Base-by-base conservation (phyloP, 2,797 vertebrate species). In the Miichthys miiuy region DNA sequence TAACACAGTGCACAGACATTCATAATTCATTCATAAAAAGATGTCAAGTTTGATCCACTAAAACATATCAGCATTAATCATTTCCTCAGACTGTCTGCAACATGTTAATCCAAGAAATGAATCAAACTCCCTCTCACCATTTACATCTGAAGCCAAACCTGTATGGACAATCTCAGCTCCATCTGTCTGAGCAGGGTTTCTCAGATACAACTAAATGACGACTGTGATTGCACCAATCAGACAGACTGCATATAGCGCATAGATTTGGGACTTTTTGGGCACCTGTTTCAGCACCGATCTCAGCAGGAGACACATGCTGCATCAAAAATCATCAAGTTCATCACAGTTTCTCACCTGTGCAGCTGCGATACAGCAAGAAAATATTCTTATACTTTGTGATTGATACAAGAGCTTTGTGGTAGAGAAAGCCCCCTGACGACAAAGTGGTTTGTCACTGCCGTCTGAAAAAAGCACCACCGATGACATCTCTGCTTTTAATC, bases 401-500 rank as follows among this genome's bases (percentile, higher is more conserved):
- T 66, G 68, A 21, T 42, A 13, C 64, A 66, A 51, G 21, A 65
- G 34, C 6, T 21, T 41, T 34, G 11, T 3, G 16, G 41, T 42
- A 14, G 17, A 38, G 7, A 50, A 17, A 17, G 11, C 21, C 44
- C n/a, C n/a, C 41, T 2, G 21, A 68, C 17, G 73, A 75, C 23
- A 27, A 52, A 52, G 20, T 21, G 18, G 44, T 41, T 79, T 50
- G 42, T 60, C 41, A 60, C 5, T 25, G 18, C 44, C 41, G 20
- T 42, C 50, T 42, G 56, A 68, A 5, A 18, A 41, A 42, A 46
- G 61, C 38, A 27, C 12, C 42, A 44, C 4, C 1, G 13, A 25
- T 8, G 34, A 18, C 50, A 16, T 60, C 41, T 47, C 41, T 70
- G 42, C 34, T 74, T 79, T 69, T 62, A 80, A 20, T 13, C 4